phyloP scores from a whole-genome alignment of 2,888 invertebrate genomes.

The Chymomyza fuscimana region DNA sequence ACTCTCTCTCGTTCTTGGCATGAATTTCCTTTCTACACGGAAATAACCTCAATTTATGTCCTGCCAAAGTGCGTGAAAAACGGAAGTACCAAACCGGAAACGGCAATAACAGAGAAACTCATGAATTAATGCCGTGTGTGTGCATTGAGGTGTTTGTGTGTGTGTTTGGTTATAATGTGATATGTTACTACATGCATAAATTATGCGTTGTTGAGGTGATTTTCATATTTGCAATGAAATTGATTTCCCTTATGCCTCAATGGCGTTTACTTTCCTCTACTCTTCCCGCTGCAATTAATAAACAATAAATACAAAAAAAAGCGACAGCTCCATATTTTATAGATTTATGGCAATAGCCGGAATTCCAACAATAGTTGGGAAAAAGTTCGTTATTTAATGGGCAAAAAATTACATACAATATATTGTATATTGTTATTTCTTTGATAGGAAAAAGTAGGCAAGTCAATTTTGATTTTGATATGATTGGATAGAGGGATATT shows the following conservation, averaged over 20 bases:
- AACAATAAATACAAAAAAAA: conserved; percentile 29
- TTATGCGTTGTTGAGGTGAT: conserved; percentile 36
- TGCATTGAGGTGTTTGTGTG: neutral
- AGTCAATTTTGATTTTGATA: no score
- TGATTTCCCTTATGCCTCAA: conserved; percentile 15
- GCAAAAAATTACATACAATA: no score
- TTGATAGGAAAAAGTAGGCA: no score
- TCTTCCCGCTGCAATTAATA: conserved; percentile 17
- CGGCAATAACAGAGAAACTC: conserved; percentile 60
- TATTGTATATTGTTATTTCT: no score
- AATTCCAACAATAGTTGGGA: neutral
- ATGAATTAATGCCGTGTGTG: conserved; percentile 60
- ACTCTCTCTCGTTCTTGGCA: no score
- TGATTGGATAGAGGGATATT: no score
- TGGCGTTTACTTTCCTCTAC: neutral
- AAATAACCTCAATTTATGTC: conserved; percentile 22
- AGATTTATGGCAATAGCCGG: conserved; percentile 20
- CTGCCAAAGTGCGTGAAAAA: conserved; percentile 50
- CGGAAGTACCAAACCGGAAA: conserved; percentile 67
- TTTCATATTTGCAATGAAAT: conserved; percentile 32
- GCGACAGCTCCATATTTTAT: conserved; percentile 17
- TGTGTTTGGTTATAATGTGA: conserved; percentile 29
- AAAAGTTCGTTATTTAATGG: neutral
- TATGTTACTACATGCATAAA: conserved; percentile 34
- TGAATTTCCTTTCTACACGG: no score